These are phyloP conservation scores for Tortrix viridana DNA, from an alignment of 2,888 invertebrate genomes.

Conservation along the genomic window DNA sequence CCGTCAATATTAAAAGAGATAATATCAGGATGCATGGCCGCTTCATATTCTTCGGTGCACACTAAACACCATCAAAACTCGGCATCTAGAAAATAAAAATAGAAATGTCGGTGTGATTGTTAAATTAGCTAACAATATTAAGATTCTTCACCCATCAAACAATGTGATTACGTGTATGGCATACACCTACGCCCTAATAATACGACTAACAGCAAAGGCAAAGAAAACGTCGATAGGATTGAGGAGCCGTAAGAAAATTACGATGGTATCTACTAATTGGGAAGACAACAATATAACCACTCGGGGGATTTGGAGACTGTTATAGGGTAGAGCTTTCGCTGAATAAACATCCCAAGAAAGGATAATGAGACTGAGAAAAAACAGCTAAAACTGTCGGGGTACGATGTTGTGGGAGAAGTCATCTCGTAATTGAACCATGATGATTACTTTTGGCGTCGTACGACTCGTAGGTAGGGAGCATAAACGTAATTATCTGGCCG, in stretches of 20 bases:
- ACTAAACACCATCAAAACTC: slow-evolving; percentile 52
- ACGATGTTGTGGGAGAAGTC: not conserved
- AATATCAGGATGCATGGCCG: slow-evolving; percentile 60
- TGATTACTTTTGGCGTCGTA: not conserved
- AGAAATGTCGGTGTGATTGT: too few species aligned
- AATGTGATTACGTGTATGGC: too few species aligned
- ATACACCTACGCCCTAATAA: not conserved
- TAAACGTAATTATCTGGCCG: not conserved
- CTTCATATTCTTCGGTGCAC: slow-evolving; percentile 67
- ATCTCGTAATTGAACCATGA: slow-evolving; percentile 3
- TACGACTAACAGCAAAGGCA: not conserved
- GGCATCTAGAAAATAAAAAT: slow-evolving; percentile 57
- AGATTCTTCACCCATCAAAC: too few species aligned
- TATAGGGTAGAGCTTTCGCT: slow-evolving; percentile 10
- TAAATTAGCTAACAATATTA: too few species aligned
- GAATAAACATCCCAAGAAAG: slow-evolving; percentile 11
- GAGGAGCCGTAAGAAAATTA: slow-evolving; percentile 20
- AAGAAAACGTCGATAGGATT: slow-evolving; percentile 24
- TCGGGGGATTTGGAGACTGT: slow-evolving; percentile 1
- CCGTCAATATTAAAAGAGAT: slow-evolving; percentile 58
- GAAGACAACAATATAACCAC: slow-evolving; percentile 8
- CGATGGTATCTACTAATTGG: slow-evolving; percentile 22
- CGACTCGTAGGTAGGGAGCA: not conserved
- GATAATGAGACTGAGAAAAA: slow-evolving; percentile 1
- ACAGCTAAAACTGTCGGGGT: not conserved